Evolutionary conservation across 2,113 vertebrate species (phyloP), one percentile per base, ranked within the genome.

Genomic region (Tachycineta bicolor): DNA sequence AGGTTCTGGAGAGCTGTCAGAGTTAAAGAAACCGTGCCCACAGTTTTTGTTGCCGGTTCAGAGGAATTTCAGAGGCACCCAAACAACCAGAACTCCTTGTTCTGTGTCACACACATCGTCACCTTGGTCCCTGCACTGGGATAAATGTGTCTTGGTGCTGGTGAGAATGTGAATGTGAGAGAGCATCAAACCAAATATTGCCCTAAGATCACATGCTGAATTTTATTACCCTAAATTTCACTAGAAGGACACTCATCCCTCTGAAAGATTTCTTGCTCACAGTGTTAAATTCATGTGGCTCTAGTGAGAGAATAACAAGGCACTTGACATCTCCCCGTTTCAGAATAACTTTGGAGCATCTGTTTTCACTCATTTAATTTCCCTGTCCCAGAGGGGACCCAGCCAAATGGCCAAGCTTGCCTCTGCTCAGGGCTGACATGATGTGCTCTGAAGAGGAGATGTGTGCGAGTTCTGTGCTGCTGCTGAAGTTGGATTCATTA

Each of bases 271-370:
- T 62, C 55, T 37, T 41, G 19, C 52, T 91, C 46, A 7, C 16
- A 5, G 16, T 79, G 52, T 71, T 84, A 68, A 75, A 85, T 82
- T 82, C 56, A 10, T 53, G 39, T 37, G 43, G 50, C 60, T 81
- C 52, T 53, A 44, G 44, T 23, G 39, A 62, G 39, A 59, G 74
- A 80, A 47, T 59, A 87, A 74, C 41, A 85, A 91, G 44, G 87
- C 78, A 60, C 70, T 91, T 79, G 78, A 91, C 44, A 76, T 67
- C 37, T 90, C 70, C 67, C 76, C 69, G 59, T 63, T 89, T 64
- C 88, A 87, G 75, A 47, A 79, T 47, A 76, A 83, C 71, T 88
- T 58, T 20, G n/a, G 75, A 90, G 82, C 82, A 88, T 86, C 92
- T 95, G 21, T 75, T 95, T 88, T 80, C 58, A 47, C 31, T 93